phyloP scores from a whole-genome alignment of 2,888 invertebrate genomes.

The Tipula unca region DNA sequence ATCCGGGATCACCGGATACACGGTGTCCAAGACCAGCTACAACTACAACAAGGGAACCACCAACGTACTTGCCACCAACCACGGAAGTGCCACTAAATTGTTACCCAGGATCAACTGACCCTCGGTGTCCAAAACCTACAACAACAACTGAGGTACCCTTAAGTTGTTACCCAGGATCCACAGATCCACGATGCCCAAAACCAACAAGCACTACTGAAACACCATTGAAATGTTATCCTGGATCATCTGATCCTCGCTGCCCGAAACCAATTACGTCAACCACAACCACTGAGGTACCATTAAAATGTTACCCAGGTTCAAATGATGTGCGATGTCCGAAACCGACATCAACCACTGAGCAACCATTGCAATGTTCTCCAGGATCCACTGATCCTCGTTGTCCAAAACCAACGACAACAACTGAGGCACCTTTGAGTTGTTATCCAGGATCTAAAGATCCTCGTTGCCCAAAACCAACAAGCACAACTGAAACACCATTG shows the following conservation, averaged over 20 bases:
- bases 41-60: constrained; percentile 29
- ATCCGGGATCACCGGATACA: constrained; percentile 26
- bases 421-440: constrained; percentile 30
- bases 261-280: constrained; percentile 28
- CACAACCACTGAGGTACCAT: constrained; percentile 26
- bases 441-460: constrained; percentile 35
- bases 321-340: constrained; percentile 35
- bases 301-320: constrained; percentile 33
- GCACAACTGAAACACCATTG: constrained; percentile 37
- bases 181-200: constrained; percentile 34
- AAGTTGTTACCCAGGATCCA: constrained; percentile 33
- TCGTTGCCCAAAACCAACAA: constrained; percentile 32
- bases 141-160: constrained; percentile 24
- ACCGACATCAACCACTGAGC: constrained; percentile 30
- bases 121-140: constrained; percentile 32
- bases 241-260: constrained; percentile 38
- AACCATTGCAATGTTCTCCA: constrained; percentile 32
- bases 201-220: constrained; percentile 30
- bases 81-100: constrained; percentile 24
- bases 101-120: constrained; percentile 34
- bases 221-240: constrained; percentile 42
- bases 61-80: constrained; percentile 21
- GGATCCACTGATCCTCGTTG: constrained; percentile 33
- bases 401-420: constrained; percentile 27
- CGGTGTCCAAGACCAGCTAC: constrained; percentile 27